These are phyloP conservation scores for Hiodon tergisus DNA, from an alignment of 2,113 vertebrate genomes.

Conservation along the genomic window DNA sequence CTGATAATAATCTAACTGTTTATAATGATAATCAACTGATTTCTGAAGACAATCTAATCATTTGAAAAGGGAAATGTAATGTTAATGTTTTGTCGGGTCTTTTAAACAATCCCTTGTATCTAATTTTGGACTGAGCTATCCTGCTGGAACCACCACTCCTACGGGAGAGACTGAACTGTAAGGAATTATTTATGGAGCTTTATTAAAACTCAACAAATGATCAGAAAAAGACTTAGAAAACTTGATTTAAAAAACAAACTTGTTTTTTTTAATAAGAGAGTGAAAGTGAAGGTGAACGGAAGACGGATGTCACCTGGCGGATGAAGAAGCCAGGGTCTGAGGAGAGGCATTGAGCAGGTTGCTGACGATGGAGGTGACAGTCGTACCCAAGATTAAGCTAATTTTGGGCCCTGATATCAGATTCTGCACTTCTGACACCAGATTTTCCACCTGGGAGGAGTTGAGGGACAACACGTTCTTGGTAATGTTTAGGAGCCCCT, in stretches of 20 bases:
- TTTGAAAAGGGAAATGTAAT: too few relatives aligned
- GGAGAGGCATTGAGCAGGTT: slow-evolving; percentile 65
- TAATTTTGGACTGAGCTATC: too few relatives aligned
- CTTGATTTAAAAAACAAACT: too few relatives aligned
- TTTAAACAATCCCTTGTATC: too few relatives aligned
- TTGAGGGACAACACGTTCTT: slow-evolving; percentile 45
- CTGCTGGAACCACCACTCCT: too few relatives aligned
- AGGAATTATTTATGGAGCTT: neutral
- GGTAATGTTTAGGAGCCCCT: slow-evolving; percentile 40
- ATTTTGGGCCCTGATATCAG: slow-evolving; percentile 61
- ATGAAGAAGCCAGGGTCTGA: slow-evolving; percentile 54
- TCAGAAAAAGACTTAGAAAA: too few relatives aligned
- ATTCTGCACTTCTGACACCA: slow-evolving; percentile 69
- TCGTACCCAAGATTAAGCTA: slow-evolving; percentile 55
- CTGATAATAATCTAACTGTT: too few relatives aligned
- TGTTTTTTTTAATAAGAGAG: too few relatives aligned
- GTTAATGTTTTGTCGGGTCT: too few relatives aligned
- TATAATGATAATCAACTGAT: too few relatives aligned
- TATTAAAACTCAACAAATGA: neutral
- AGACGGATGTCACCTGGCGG: slow-evolving; percentile 63
- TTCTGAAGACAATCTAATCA: too few relatives aligned
- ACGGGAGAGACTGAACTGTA: too few relatives aligned
- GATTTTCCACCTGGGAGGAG: slow-evolving; percentile 60
- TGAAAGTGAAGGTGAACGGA: neutral
- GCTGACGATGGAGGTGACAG: slow-evolving; percentile 70